Base-by-base conservation (phyloP, 1,140 invertebrate species). In the Zaprionus ornatus region DNA sequence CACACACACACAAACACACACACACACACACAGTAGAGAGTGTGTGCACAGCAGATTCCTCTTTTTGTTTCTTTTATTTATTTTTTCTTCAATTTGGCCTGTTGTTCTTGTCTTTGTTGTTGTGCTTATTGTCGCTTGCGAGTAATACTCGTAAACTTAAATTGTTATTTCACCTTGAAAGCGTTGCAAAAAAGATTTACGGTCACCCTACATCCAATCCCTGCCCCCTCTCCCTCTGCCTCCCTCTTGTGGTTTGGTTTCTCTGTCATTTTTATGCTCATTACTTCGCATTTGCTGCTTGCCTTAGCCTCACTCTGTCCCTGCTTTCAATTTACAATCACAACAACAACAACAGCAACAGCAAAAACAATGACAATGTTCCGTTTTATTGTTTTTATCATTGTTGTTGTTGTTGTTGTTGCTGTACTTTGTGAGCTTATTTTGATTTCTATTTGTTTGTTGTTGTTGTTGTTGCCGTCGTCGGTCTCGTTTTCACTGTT, bases 151-250 rank as follows among this genome's bases (percentile, higher is more conserved):
- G 66, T 74, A 70, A 88, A 88, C 84, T 87, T 88, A 88, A 87
- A 87, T 88, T 87, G 80, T 87, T 87, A 87, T 87, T 87, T 87
- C 79, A 88, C 84, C 84, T 87, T 87, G 74, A 87, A 84, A 88
- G 84, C 80, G 80, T 81, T 48, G 80, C 84, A 88, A 88, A 88
- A 80, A 61, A 88, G 85, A 87, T 87, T 87, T 88, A 87, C 77
- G 70, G 77, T 83, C 70, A 68, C 65, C 80, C 70, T 45, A 6
- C 12, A 9, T 21, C 25, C 40, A 12, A 17, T 19, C 32, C 2
- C 21, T 19, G 13, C 17, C 15, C 17, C 1, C 10, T 32, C 9
- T 10, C 42, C 15, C 25, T 54, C 15, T 17, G 1, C 15, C n/a
- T 40, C 13, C 6, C 21, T 45, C 10, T 37, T 77, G 65, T 60